Percentiles rank a stretch among this genome's conserved stretches.
Conservation (phyloP, 2,113 vertebrate species). For the Lepus europaeus region DNA sequence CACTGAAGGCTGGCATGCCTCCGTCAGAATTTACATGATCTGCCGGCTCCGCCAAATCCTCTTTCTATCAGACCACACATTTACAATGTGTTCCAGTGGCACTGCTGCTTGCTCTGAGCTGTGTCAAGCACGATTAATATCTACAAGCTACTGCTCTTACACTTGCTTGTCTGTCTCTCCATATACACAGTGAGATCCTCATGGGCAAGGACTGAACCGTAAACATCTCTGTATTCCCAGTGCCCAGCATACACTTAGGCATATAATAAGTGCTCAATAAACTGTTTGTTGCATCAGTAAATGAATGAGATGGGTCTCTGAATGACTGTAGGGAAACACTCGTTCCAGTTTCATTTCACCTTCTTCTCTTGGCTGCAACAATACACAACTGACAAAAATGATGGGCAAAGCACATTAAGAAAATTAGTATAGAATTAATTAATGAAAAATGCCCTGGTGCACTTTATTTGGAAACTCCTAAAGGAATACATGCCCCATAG, state of each 20-base stretch:
- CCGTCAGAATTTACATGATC: conserved; percentile 58
- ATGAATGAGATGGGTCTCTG: not conserved
- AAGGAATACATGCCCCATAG: not conserved
- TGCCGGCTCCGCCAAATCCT: conserved; percentile 57
- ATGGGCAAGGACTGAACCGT: not conserved
- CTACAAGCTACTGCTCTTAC: not conserved
- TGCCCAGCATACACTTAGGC: not conserved
- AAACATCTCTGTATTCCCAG: not conserved
- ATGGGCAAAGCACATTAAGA: not conserved
- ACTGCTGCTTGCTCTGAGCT: conserved; percentile 40
- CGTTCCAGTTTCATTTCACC: not conserved
- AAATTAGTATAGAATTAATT: not conserved
- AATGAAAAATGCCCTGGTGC: not conserved
- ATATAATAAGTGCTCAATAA: not conserved
- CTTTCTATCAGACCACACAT: conserved; percentile 67
- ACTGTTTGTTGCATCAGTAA: not conserved
- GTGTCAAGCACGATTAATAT: conserved; percentile 59
- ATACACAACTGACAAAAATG: not conserved
- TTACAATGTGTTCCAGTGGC: conserved; percentile 49
- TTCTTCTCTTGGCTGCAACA: conserved; percentile 11
- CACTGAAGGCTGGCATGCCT: conserved; percentile 49
- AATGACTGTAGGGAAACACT: conserved; percentile 1
- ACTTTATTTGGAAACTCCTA: conserved; percentile 13
- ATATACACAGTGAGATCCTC: not conserved
- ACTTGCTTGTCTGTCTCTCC: not conserved